Conservation (phyloP, 2,113 vertebrate species). For the Empidonax traillii region DNA sequence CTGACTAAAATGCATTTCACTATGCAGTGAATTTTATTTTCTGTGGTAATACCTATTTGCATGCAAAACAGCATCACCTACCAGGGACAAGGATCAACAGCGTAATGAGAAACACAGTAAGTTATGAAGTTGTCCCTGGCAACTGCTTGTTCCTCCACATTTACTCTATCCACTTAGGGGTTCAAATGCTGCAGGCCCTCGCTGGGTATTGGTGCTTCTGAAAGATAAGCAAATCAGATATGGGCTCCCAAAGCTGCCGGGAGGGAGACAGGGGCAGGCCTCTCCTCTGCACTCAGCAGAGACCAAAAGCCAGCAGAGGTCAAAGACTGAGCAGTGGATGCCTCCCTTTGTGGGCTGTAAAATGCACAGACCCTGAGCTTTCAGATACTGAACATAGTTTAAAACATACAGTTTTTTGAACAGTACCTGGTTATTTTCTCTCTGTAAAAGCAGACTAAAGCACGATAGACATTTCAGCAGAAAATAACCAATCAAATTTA, state of each 20-base stretch:
- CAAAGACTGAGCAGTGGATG: background rate
- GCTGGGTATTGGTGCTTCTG: accelerated
- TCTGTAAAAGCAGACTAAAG: background rate
- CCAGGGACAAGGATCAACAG: background rate
- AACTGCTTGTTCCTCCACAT: background rate
- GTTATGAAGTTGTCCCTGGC: background rate
- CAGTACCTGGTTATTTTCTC: background rate
- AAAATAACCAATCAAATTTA: background rate
- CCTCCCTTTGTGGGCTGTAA: background rate
- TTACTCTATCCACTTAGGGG: background rate
- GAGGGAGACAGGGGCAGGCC: no score
- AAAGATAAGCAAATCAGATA: background rate
- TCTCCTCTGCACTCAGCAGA: background rate
- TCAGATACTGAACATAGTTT: background rate
- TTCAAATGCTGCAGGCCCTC: accelerated
- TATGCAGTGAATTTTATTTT: background rate
- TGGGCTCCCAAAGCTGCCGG: background rate
- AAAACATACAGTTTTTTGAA: background rate
- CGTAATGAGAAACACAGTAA: background rate
- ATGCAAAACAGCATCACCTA: background rate
- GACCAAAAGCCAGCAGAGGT: background rate
- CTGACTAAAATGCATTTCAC: background rate
- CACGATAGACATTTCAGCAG: background rate
- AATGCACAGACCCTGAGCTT: background rate
- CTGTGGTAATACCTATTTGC: background rate